These are phyloP conservation scores for Thalassoma bifasciatum DNA, from an alignment of 2,113 vertebrate species.

Conservation along the genomic window DNA sequence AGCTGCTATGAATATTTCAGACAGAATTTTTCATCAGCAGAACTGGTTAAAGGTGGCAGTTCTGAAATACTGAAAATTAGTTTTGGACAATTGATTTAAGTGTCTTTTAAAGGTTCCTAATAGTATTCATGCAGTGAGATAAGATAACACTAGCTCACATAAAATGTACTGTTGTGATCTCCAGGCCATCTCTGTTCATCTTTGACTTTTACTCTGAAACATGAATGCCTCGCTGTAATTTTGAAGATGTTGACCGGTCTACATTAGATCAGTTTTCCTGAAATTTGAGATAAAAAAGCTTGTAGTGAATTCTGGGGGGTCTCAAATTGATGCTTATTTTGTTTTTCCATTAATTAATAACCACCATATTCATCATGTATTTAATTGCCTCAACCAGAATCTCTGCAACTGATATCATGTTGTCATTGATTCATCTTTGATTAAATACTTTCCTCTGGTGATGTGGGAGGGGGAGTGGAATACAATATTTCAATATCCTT, in stretches of 20 bases:
- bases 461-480: conserved; percentile 4
- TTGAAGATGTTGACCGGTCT: no score
- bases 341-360: no score
- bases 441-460: conserved; percentile 17
- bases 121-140: no score
- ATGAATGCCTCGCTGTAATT: conserved; percentile 1
- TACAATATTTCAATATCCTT: background rate
- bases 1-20: conserved; percentile 80
- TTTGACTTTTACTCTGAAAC: background rate
- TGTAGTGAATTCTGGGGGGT: no score
- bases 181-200: no score
- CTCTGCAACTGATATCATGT: conserved; percentile 37
- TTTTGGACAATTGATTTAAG: no score
- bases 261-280: no score
- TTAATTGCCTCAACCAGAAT: no score
- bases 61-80: conserved; percentile 47
- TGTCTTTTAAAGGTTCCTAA: no score
- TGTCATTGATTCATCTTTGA: conserved; percentile 23
- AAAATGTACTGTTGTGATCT: background rate
- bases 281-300: no score
- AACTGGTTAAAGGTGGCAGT: conserved; percentile 63
- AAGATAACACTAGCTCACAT: background rate
- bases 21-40: conserved; percentile 60
- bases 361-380: no score
- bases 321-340: no score